Percentiles rank a stretch among this genome's conserved stretches.
phyloP scores from a whole-genome alignment of 1,140 invertebrate genomes.

The Aricia agestis region DNA sequence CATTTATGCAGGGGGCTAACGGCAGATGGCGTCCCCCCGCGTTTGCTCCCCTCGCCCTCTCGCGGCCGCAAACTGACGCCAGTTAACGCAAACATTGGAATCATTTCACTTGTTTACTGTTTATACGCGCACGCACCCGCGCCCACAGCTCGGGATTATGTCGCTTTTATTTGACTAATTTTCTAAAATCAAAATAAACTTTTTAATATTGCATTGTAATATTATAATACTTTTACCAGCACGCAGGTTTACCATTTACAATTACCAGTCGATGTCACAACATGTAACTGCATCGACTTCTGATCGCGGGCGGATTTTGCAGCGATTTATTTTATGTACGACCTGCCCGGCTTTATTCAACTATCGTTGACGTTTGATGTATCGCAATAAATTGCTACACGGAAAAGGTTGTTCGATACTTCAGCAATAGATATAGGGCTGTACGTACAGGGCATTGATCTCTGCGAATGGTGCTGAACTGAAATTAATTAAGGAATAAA shows the following conservation, averaged over 20 bases:
- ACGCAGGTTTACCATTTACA: too few relatives aligned
- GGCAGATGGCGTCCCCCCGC: constrained; percentile 48
- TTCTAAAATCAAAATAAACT: background rate
- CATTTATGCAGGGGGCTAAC: constrained; percentile 50
- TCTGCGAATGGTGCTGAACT: too few relatives aligned
- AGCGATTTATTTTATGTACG: background rate
- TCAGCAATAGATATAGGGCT: background rate
- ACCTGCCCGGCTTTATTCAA: background rate
- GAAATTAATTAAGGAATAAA: too few relatives aligned
- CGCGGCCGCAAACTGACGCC: constrained; percentile 61
- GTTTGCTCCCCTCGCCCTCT: constrained; percentile 21
- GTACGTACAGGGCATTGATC: background rate
- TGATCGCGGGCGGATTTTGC: background rate
- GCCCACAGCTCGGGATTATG: background rate
- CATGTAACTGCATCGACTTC: too few relatives aligned
- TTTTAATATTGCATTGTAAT: too few relatives aligned
- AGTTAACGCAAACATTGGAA: constrained; percentile 43
- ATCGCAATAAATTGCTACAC: background rate
- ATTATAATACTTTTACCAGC: too few relatives aligned
- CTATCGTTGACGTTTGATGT: background rate
- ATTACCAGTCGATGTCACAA: too few relatives aligned
- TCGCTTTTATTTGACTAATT: background rate
- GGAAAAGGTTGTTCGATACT: too few relatives aligned
- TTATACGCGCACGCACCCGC: background rate
- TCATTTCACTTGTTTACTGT: constrained; percentile 34